These are phyloP conservation scores for Cheumatopsyche charites DNA, from an alignment of 1,140 invertebrate genomes.

Conservation along the genomic window DNA sequence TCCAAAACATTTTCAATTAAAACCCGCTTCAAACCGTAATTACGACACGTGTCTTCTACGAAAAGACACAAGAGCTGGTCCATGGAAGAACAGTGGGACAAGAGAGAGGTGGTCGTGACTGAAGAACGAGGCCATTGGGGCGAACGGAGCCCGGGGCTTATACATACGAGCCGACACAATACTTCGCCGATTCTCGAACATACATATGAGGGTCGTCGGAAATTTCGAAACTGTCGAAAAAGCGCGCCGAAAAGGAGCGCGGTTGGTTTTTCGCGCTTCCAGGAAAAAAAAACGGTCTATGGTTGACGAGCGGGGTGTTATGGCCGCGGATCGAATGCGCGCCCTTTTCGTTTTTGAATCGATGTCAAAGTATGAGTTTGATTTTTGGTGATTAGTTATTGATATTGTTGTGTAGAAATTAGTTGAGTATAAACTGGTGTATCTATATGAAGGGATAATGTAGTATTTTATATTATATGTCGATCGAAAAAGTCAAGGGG, in stretches of 20 bases:
- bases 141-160: constrained; percentile 26
- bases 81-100: constrained; percentile 26
- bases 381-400: no score
- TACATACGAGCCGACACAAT: constrained; percentile 10
- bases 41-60: neutral
- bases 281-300: no score
- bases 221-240: constrained; percentile 1
- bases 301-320: neutral
- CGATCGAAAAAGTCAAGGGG: no score
- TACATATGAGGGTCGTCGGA: neutral
- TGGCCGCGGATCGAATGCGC: neutral
- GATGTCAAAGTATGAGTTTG: no score
- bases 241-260: neutral
- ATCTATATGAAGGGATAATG: no score
- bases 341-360: no score
- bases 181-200: neutral
- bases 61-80: constrained; percentile 11
- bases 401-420: no score
- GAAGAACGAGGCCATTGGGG: constrained; percentile 28
- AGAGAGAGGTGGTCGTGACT: constrained; percentile 34
- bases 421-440: no score
- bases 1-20: no score
- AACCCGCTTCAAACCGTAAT: no score
- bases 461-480: no score
- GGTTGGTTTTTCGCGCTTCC: no score